Evolutionary conservation across 2,113 vertebrate genomes (phyloP).

Genomic region (Peromyscus leucopus): DNA sequence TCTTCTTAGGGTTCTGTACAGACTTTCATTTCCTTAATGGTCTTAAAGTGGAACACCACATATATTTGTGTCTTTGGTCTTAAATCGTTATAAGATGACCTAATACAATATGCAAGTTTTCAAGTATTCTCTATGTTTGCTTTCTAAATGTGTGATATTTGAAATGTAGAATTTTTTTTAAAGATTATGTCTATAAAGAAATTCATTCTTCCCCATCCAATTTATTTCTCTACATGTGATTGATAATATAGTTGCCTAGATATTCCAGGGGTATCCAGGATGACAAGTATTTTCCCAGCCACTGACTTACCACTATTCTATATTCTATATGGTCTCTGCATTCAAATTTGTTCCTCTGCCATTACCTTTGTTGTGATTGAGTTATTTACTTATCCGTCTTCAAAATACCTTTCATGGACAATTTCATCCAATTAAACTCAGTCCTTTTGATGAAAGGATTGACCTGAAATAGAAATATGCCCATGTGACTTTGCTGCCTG

Average conservation of each 20-base stretch:
- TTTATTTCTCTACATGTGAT: background rate
- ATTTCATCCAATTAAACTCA: background rate
- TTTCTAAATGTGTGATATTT: constrained; percentile 17
- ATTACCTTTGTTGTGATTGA: background rate
- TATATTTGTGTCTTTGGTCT: background rate
- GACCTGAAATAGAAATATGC: background rate
- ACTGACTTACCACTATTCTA: background rate
- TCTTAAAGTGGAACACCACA: background rate
- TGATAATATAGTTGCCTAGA: background rate
- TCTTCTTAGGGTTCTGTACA: background rate
- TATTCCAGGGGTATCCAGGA: background rate
- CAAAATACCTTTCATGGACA: background rate
- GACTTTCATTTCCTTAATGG: background rate
- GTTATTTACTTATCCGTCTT: background rate
- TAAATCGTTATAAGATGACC: background rate
- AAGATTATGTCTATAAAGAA: background rate
- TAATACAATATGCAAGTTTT: constrained; percentile 30
- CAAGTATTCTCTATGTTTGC: background rate
- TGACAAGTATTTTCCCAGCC: background rate
- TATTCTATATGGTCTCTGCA: background rate
- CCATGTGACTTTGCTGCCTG: background rate
- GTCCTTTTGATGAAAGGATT: background rate
- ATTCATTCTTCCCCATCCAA: background rate
- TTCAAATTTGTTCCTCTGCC: background rate
- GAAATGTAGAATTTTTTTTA: background rate